Percentiles rank a stretch among this genome's conserved stretches.
These are phyloP conservation scores for Propithecus deckenii DNA, from an alignment of 2,797 vertebrate genomes.

Conservation along the genomic window DNA sequence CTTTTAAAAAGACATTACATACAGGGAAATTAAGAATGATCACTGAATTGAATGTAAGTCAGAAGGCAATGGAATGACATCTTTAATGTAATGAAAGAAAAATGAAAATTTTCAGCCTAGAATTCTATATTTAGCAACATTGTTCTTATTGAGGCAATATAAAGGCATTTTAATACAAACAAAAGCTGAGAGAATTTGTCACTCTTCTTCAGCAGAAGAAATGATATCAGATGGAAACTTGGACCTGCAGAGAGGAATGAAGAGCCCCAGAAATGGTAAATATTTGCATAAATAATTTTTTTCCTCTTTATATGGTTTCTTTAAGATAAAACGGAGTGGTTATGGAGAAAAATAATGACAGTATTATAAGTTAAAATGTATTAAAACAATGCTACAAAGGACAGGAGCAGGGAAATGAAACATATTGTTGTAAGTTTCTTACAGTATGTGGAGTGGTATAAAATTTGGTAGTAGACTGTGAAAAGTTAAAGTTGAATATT, in stretches of 20 bases:
- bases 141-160: not conserved
- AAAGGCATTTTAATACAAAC: not conserved
- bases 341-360: not conserved
- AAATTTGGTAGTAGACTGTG: not conserved
- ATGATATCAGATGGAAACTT: not conserved
- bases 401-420: not conserved
- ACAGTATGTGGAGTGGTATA: not conserved
- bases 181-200: not conserved
- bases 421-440: not conserved
- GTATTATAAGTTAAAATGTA: not conserved
- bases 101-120: not conserved
- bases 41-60: not conserved
- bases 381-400: not conserved
- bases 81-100: not conserved
- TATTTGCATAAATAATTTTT: not conserved
- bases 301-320: not conserved
- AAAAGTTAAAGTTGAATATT: slow-evolving; percentile 12
- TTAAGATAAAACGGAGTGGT: not conserved
- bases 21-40: not conserved
- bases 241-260: not conserved
- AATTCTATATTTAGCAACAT: not conserved
- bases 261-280: not conserved
- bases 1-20: not conserved
- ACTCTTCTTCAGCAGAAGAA: not conserved
- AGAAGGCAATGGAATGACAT: not conserved